Base-by-base conservation (phyloP, 2,113 vertebrate genomes). In the Anoplopoma fimbria region DNA sequence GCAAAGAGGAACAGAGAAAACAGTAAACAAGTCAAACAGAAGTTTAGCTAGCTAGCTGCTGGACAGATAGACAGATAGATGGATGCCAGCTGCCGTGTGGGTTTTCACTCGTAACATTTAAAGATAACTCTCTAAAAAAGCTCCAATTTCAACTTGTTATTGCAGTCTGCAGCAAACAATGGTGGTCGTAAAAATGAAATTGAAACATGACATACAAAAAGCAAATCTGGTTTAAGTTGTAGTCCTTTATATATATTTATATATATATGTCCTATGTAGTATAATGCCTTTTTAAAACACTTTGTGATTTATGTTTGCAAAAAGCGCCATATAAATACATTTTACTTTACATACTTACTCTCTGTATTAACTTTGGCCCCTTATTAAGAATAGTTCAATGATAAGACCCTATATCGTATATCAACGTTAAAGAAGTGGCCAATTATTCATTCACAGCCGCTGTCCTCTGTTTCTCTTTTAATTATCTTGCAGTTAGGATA, bases 51-150 rank as follows among this genome's bases (percentile, higher is more conserved):
- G 17, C 31, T 45, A 40, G 13, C 38, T 67, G 63, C 58, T 25
- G 40, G 53, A 67, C 15, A 58, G 75, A 69, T 6, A 58, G 53
- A 67, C 15, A 58, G 75, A 69, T 6, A 58, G 65, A 86, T n/a
- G 55, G 34, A 74, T 87, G 79, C 74, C 49, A 60, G 71, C 75
- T 83, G 68, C 69, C n/a, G 47, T 75, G 68, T 85, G 67, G 79
- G 76, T 88, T 58, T 82, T 76, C 0, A 21, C 81, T 91, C 64
- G 74, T 95, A 92, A 93, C 94, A 87, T 74, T 73, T 88, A 89
- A 93, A 94, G 86, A 95, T 93, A 93, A 83, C 84, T 81, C 45
- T 79, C 69, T 33, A 80, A 87, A 89, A 88, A 51, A 53, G 6
- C 57, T 80, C 55, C 62, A 63, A 62, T 51, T 73, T 34, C 25